phyloP scores from a whole-genome alignment of 2,888 invertebrate species.

The Andrena minutula region DNA sequence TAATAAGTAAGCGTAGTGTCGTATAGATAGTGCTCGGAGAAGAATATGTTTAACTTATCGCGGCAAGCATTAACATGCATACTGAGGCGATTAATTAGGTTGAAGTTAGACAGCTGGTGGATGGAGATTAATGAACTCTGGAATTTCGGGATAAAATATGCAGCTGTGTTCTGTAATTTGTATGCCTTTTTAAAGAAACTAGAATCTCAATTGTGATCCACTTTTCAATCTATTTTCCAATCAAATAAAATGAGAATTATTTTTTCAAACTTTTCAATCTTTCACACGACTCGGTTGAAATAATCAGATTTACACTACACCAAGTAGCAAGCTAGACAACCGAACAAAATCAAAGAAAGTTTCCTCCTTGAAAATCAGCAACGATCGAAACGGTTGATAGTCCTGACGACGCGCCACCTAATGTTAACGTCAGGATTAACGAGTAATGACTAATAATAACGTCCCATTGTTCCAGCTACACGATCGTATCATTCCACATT shows the following conservation, averaged over 20 bases:
- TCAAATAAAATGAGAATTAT: no score
- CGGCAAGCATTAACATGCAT: not conserved
- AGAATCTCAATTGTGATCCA: no score
- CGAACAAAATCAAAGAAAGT: not conserved
- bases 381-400: slow-evolving; percentile 16
- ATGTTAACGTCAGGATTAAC: slow-evolving; percentile 10
- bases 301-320: not conserved
- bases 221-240: no score
- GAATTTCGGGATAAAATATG: not conserved
- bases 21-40: not conserved
- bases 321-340: not conserved
- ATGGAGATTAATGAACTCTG: not conserved
- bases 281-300: not conserved
- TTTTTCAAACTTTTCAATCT: no score
- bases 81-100: no score
- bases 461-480: slow-evolving; percentile 24
- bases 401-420: not conserved
- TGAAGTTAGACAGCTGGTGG: not conserved
- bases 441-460: slow-evolving; percentile 35
- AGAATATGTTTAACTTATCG: not conserved
- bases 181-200: no score
- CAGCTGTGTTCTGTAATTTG: no score
- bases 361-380: not conserved
- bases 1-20: not conserved
- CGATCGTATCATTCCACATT: not conserved